Base-by-base conservation (phyloP, 53 echinoderm and acorn worm species). In the Patiria pectinifera region DNA sequence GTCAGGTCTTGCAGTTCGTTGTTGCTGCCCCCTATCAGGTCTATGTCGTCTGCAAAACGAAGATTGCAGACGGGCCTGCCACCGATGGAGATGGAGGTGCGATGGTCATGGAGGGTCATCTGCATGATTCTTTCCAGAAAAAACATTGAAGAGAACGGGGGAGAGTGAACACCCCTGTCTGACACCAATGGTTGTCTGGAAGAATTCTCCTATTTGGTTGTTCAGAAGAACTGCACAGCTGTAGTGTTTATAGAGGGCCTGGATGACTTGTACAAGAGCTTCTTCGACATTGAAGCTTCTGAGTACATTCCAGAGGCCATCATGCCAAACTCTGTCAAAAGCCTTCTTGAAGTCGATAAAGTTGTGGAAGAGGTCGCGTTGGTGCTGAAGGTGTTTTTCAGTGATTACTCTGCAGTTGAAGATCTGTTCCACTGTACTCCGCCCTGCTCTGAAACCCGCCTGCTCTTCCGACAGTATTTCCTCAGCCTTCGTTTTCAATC, bases 301-400 rank as follows among this genome's bases (percentile, higher is more conserved):
- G 74, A 72, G 74, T 72, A 72, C 74, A 72, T 19, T 72, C 78
- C 78, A 78, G 35, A 78, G 78, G 44, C 43, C 78, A 11, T 78
- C 78, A 78, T 78, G 78, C 78, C 78, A 87, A 45, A 71, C 66
- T 72, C 35, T 35, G 35, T 35, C 35, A 35, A 35, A 35, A 1
- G 35, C 35, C 35, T 35, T 35, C 35, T 35, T 35, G 35, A 35
- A 35, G 35, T 35, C 35, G 35, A 35, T 35, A 1, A 35, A 35
- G 35, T 35, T 35, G 75, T 72, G 87, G 75, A 71, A 87, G 15
- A 87, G 74, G 72, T 71, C 87, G 26, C 48, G 43, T 72, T 87
- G 87, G 87, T 87, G 87, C 60, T 87, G 47, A 3, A 87, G 87
- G 76, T 58, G 75, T 14, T 72, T 87, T 46, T 87, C 87, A 4